A percentile compares a stretch with the other conserved stretches of the same genome.
Conservation (phyloP, 2,888 invertebrate species). For the Perizoma affinitatum region DNA sequence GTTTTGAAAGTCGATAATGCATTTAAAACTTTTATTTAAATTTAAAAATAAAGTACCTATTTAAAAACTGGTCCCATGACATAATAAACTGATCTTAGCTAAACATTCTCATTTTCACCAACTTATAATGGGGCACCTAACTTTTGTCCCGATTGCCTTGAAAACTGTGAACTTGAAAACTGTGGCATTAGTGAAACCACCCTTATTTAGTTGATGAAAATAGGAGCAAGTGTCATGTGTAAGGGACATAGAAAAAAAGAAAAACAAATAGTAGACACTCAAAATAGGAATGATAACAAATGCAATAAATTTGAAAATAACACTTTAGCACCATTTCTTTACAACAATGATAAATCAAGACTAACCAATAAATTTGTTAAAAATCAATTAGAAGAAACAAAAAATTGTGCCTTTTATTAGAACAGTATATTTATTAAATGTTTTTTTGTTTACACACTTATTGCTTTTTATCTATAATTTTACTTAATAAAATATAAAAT, state of each 20-base stretch:
- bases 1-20: slow-evolving; percentile 12
- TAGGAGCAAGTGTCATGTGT: too few species aligned
- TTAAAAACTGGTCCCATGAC: slow-evolving; percentile 21
- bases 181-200: too few species aligned
- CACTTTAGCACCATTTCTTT: slow-evolving; percentile 20
- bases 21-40: slow-evolving; percentile 29
- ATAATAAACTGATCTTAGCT: not conserved
- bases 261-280: slow-evolving; percentile 1
- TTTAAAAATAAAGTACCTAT: slow-evolving; percentile 23
- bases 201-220: too few species aligned
- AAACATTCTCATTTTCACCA: not conserved
- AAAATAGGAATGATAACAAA: slow-evolving; percentile 28
- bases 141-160: too few species aligned
- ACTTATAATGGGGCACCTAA: too few species aligned
- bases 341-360: slow-evolving; percentile 1
- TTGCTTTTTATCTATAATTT: too few species aligned
- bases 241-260: slow-evolving; percentile 9
- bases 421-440: too few species aligned
- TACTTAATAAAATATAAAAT: too few species aligned
- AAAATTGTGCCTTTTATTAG: too few species aligned
- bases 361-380: not conserved
- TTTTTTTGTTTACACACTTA: too few species aligned
- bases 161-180: too few species aligned
- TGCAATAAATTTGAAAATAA: slow-evolving; percentile 22
- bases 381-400: not conserved